Evolutionary conservation across 1,140 invertebrate genomes (phyloP), one percentile per base, ranked within the genome.

Genomic region (Microvelia longipes): DNA sequence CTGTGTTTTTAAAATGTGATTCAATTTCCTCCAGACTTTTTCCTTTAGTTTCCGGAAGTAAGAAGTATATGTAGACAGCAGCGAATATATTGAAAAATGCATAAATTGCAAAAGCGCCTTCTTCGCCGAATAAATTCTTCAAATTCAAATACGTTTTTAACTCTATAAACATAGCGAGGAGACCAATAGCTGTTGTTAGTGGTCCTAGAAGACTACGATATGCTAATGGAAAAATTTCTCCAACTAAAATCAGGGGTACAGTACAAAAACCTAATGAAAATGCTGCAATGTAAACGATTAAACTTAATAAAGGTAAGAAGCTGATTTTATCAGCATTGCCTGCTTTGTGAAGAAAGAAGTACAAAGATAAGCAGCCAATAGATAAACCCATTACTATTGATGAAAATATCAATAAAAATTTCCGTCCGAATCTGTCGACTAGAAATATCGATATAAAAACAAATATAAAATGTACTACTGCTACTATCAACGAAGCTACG

Each of bases 401-500:
- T 1, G 80, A 80, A 26, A 78, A 67, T 0, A 83, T 73, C 14
- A 86, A 74, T 11, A 86, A 73, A 24, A 80, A 79, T n/a, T 80
- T 78, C 65, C 84, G 72, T 0, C 84, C 84, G 2, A 79, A 74
- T 25, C 75, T 81, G 72, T 88, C 87, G 60, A 87, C 84, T 0
- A 84, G 76, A 0, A 80, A 70, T 0, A 83, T 79, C 0, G 84
- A 82, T 11, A 82, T 76, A 2, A 85, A 77, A 1, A 83, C 80
- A 68, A 83, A 83, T 0, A 84, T 50, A 71, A 79, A 81, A 81
- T 78, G 76, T 62, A 84, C 79, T 0, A 81, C 29, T 0, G 87
- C 88, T 63, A 91, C 83, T 25, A 89, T 79, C 13, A 90, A 85
- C 2, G 88, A 84, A 0, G 84, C 82, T 2, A 85, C 60, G 71